These are phyloP conservation scores for Drosophila birchii DNA, from an alignment of 2,888 invertebrate genomes.

Conservation along the genomic window DNA sequence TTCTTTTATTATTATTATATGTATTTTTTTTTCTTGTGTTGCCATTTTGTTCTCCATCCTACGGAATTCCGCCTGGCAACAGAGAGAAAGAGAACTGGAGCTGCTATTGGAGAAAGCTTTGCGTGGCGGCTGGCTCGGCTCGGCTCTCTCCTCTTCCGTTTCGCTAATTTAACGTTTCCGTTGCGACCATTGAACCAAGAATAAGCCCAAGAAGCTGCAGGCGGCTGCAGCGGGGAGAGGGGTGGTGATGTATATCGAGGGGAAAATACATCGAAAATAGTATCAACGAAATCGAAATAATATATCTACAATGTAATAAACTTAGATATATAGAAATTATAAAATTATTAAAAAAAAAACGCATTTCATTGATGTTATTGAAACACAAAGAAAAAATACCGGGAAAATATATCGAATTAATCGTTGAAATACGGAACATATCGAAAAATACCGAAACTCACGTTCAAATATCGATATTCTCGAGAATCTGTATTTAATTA, in stretches of 20 bases:
- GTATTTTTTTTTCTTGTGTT: constrained; percentile 1
- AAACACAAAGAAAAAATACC: too few species aligned
- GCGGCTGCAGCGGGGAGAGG: constrained; percentile 6
- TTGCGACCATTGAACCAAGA: constrained; percentile 53
- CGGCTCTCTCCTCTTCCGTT: constrained; percentile 66
- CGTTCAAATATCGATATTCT: neutral
- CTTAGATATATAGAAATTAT: neutral
- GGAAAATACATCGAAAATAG: neutral
- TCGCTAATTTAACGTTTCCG: constrained; percentile 69
- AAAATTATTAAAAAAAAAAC: too few species aligned
- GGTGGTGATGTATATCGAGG: neutral
- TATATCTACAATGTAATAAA: neutral
- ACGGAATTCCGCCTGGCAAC: constrained; percentile 35
- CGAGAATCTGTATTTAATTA: neutral
- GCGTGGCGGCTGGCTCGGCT: neutral
- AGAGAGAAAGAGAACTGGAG: constrained; percentile 6
- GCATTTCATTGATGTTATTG: neutral
- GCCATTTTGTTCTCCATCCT: constrained; percentile 2
- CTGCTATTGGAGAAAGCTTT: constrained; percentile 4
- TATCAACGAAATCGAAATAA: neutral
- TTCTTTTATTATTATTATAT: constrained; percentile 14
- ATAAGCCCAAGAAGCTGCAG: constrained; percentile 21
- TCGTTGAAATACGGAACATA: neutral
- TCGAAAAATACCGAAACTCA: neutral
- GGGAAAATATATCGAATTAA: neutral